These are phyloP conservation scores for Peromyscus polionotus DNA, from an alignment of 2,113 vertebrate species.

Conservation along the genomic window DNA sequence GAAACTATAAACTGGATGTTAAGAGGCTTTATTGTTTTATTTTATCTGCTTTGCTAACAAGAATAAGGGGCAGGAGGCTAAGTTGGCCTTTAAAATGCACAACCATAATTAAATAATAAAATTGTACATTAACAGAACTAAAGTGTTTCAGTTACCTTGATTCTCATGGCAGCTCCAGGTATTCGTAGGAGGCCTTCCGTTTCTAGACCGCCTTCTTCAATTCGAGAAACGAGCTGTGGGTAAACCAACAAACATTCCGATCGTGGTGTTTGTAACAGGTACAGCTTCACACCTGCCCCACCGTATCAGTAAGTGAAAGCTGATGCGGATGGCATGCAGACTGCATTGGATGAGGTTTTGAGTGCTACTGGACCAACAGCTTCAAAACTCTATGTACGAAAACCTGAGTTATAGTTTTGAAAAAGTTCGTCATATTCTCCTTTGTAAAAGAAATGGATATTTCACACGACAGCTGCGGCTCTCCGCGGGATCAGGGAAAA, in stretches of 20 bases:
- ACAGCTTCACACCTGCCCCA: conserved; percentile 54
- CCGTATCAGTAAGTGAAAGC: conserved; percentile 55
- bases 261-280: conserved; percentile 43
- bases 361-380: background rate
- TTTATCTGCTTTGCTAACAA: background rate
- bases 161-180: conserved; percentile 93
- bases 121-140: background rate
- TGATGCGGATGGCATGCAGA: background rate
- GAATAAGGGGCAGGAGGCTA: background rate
- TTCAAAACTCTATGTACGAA: conserved; percentile 30
- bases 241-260: conserved; percentile 74
- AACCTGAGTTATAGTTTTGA: conserved; percentile 39
- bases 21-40: background rate
- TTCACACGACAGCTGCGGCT: conserved; percentile 57
- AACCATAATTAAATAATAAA: conserved; percentile 31
- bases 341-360: background rate
- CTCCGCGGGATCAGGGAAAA: conserved; percentile 33
- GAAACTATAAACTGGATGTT: background rate
- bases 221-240: conserved; percentile 93
- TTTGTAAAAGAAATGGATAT: conserved; percentile 47
- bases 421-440: conserved; percentile 21
- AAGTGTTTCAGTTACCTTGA: conserved; percentile 95
- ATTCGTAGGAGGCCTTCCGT: conserved; percentile 97
- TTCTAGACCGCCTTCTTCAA: conserved; percentile 94
- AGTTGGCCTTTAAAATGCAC: conserved; percentile 25